Base-by-base conservation (phyloP, 2,113 vertebrate genomes). In the Cyprinodon variegatus region DNA sequence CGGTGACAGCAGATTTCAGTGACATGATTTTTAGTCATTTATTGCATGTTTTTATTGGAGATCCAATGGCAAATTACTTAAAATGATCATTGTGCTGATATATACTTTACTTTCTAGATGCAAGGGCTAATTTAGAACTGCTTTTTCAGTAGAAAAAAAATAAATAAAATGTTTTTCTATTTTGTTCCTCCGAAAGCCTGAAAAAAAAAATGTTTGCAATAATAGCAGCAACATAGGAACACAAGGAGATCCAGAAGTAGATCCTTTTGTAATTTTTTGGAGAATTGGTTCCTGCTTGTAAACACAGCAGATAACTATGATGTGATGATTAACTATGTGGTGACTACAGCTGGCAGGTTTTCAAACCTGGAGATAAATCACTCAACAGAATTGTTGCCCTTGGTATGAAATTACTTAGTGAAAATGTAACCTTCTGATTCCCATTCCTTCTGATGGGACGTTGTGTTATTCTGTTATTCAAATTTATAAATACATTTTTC, bases 221-320 rank as follows among this genome's bases (percentile, higher is more conserved):
- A 29, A 29, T 29, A 29, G 29, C 29, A 29, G 29, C 29, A 29
- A 29, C 29, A 29, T 29, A 29, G 29, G 29, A 29, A 29, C 29
- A 29, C 29, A 29, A 29, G 29, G 29, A 29, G 29, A 29, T 29
- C 29, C 29, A 29, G 29, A 29, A 29, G 29, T 29, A 29, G 29
- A 29, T 29, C 1, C 29, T 29, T 29, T 29, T 29, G 29, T 29
- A 29, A 29, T 29, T 29, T 29, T 29, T 29, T 29, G 29, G 29
- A 17, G 15, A 64, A 38, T 40, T 15, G 1, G 6, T 43, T n/a
- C n/a, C 40, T 13, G n/a, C 64, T 66, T 66, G 64, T 66, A 45
- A 66, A 66, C 40, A 13, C 11, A 29, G n/a, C n/a, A 66, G 64
- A 66, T 66, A n/a, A 66, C 41, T 66, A 14, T 65, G 20, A 66